phyloP scores from a whole-genome alignment of 2,888 invertebrate species.

The Pimpla rufipes region DNA sequence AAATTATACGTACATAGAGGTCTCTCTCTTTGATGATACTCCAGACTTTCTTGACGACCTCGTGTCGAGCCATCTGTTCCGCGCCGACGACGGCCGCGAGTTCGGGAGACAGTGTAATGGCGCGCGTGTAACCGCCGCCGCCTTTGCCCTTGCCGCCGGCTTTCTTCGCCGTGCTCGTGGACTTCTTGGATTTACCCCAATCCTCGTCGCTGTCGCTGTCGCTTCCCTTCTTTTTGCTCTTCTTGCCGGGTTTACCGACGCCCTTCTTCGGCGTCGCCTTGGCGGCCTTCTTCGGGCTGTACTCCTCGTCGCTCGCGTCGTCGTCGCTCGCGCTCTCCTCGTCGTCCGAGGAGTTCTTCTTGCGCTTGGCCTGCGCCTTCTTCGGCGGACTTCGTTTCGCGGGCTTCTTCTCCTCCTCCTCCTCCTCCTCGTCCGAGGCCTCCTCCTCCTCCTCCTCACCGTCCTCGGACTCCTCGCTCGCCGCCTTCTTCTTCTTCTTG shows the following conservation, averaged over 20 bases:
- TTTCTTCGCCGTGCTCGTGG: constrained; percentile 83
- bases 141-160: constrained; percentile 86
- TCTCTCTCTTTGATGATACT: constrained; percentile 95
- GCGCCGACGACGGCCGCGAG: constrained; percentile 94
- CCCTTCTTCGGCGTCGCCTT: constrained; percentile 87
- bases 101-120: constrained; percentile 94
- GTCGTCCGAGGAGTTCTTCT: constrained; percentile 86
- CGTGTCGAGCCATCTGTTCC: constrained; percentile 94
- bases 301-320: constrained; percentile 88
- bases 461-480: constrained; percentile 85
- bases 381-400: constrained; percentile 87
- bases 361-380: constrained; percentile 86
- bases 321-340: constrained; percentile 87
- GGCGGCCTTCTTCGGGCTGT: constrained; percentile 87
- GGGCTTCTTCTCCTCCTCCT: constrained; percentile 87
- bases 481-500: constrained; percentile 85
- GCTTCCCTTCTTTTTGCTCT: constrained; percentile 88
- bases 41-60: constrained; percentile 96
- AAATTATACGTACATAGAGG: constrained; percentile 87
- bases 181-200: constrained; percentile 88
- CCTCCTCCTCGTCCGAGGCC: constrained; percentile 86
- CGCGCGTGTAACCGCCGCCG: constrained; percentile 93
- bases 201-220: constrained; percentile 90
- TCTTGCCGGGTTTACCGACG: constrained; percentile 84
- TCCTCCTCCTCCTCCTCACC: constrained; percentile 86